Percentiles rank a stretch among this genome's conserved stretches.
phyloP scores from a whole-genome alignment of 2,888 invertebrate genomes.

The Petrophora chlorosata region DNA sequence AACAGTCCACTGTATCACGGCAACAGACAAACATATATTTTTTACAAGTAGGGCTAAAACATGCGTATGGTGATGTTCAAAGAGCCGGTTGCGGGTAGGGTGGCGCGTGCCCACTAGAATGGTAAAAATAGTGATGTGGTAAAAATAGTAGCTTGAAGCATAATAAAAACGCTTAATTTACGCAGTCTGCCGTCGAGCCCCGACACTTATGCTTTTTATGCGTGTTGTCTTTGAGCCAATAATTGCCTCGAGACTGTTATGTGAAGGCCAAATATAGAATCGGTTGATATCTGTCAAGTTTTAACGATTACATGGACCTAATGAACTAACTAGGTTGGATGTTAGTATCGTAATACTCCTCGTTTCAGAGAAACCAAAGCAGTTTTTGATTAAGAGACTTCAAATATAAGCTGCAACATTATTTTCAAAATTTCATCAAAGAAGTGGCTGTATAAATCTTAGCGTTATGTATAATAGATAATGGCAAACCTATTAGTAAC shows the following conservation, averaged over 20 bases:
- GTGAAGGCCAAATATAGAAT: conserved; percentile 53
- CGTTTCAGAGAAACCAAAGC: background rate
- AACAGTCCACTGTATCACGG: too few relatives aligned
- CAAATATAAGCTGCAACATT: too few relatives aligned
- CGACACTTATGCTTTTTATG: conserved; percentile 82
- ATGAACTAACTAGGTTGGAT: conserved; percentile 4
- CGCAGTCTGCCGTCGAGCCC: conserved; percentile 65
- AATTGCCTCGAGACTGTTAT: conserved; percentile 63
- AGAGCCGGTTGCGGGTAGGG: conserved; percentile 58
- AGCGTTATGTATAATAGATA: too few relatives aligned
- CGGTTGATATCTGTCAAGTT: conserved; percentile 47
- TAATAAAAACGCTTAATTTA: conserved; percentile 82
- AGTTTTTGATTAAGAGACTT: background rate
- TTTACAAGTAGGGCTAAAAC: conserved; percentile 8
- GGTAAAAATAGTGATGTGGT: conserved; percentile 65
- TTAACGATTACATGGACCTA: conserved; percentile 39
- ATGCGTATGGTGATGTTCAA: conserved; percentile 40
- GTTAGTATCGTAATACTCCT: background rate
- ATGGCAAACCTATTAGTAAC: too few relatives aligned
- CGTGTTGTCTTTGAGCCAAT: conserved; percentile 80
- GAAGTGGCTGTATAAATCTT: too few relatives aligned
- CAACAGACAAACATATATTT: background rate
- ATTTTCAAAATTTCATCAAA: too few relatives aligned
- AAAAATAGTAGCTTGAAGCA: conserved; percentile 48
- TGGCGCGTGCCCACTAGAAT: conserved; percentile 73